Conservation (phyloP, 2,888 invertebrate genomes). For the Nasonia oneida region DNA sequence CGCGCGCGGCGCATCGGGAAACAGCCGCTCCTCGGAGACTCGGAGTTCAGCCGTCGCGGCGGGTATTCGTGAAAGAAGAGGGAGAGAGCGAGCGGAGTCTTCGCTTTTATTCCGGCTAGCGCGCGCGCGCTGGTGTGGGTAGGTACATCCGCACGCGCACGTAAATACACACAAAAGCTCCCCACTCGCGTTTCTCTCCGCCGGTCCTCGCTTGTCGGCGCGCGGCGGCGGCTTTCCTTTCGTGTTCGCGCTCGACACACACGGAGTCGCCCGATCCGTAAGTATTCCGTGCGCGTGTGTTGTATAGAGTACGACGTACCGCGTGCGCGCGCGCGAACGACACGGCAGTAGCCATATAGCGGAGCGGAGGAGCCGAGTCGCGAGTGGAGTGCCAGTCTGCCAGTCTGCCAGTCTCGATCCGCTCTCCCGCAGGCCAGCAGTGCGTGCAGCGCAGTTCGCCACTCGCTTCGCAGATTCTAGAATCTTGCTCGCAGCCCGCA, state of each 20-base stretch:
- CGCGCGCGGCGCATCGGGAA: too few species aligned
- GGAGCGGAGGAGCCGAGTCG: conserved; percentile 10
- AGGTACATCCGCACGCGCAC: neutral
- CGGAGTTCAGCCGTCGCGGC: neutral
- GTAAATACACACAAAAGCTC: neutral
- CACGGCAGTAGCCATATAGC: neutral
- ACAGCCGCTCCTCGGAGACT: too few species aligned
- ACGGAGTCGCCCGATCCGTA: neutral
- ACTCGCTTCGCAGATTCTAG: neutral
- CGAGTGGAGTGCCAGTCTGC: neutral
- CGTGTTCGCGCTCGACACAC: neutral
- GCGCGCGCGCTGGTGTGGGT: neutral
- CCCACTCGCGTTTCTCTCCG: neutral
- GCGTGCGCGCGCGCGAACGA: conserved; percentile 19
- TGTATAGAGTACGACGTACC: neutral
- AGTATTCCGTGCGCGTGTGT: neutral
- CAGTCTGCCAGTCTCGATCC: neutral
- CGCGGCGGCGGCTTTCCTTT: neutral
- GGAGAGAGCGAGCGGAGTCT: neutral
- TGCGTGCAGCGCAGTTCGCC: neutral
- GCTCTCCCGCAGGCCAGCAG: neutral
- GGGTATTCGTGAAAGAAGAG: neutral
- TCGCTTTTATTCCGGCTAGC: neutral
- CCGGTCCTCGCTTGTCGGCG: neutral
- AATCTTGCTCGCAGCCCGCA: neutral